Percentiles rank a stretch among this genome's conserved stretches.
These are phyloP conservation scores for Chymomyza amoena DNA, from an alignment of 2,888 invertebrate species.

Conservation along the genomic window DNA sequence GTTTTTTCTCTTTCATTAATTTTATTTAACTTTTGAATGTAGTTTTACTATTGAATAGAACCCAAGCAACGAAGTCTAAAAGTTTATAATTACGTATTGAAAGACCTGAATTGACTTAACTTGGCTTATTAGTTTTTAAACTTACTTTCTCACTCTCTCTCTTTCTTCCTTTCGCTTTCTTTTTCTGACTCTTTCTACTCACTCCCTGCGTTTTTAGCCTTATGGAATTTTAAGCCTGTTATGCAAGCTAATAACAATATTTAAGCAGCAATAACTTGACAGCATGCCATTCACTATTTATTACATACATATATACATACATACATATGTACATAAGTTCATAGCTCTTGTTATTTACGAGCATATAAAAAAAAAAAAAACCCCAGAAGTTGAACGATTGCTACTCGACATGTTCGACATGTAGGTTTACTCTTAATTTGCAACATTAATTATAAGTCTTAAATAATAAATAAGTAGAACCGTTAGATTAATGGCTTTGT, in stretches of 20 bases:
- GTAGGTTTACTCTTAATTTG: background rate
- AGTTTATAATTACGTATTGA: too few relatives aligned
- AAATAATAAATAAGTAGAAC: background rate
- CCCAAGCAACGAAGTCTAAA: background rate
- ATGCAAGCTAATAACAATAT: constrained; percentile 43
- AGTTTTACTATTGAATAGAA: constrained; percentile 26
- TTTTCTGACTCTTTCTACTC: background rate
- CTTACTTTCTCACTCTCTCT: constrained; percentile 27
- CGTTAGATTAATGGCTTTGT: too few relatives aligned
- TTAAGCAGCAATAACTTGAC: background rate
- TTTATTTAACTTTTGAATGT: constrained; percentile 19
- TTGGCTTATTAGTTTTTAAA: background rate
- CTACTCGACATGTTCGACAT: background rate
- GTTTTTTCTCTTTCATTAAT: background rate
- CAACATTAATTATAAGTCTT: background rate
- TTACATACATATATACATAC: background rate
- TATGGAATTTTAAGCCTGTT: constrained; percentile 50
- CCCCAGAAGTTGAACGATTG: background rate
- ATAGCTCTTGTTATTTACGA: background rate
- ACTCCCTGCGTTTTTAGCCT: constrained; percentile 31
- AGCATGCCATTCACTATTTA: background rate
- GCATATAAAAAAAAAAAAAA: background rate
- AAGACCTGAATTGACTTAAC: background rate
- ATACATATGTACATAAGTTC: background rate
- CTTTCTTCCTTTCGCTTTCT: background rate